phyloP scores from a whole-genome alignment of 2,888 invertebrate species.

The Orchestes rusci region DNA sequence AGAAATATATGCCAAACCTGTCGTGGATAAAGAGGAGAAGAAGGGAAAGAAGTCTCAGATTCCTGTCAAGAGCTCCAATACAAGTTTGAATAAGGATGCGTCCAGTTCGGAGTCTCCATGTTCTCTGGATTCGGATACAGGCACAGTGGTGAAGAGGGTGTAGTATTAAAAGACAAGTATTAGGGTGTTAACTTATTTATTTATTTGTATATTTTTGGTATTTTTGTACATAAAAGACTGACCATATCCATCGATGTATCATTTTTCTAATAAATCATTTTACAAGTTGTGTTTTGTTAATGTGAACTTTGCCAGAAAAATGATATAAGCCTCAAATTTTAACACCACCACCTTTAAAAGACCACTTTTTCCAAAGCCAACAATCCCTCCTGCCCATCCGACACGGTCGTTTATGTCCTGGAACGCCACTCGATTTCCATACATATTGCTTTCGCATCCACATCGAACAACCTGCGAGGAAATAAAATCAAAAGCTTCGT shows the following conservation, averaged over 20 bases:
- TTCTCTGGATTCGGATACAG: conserved; percentile 43
- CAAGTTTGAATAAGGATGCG: conserved; percentile 33
- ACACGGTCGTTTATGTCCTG: too few species aligned
- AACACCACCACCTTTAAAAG: too few species aligned
- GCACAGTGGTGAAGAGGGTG: conserved; percentile 41
- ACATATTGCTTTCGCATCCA: conserved; percentile 40
- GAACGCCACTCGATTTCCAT: conserved; percentile 34
- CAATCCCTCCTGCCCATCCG: too few species aligned
- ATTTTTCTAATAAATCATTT: too few species aligned
- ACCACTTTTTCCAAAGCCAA: too few species aligned
- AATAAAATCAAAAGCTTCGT: conserved; percentile 13
- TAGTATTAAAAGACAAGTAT: conserved; percentile 16
- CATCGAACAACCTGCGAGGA: conserved; percentile 17
- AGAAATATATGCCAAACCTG: conserved; percentile 19
- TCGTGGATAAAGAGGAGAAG: neutral
- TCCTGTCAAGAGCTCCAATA: conserved; percentile 35
- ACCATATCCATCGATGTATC: too few species aligned
- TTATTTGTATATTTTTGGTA: conserved; percentile 5
- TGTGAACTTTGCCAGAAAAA: too few species aligned
- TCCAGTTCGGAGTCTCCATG: conserved; percentile 51
- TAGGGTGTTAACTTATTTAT: neutral
- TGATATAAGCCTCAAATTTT: too few species aligned
- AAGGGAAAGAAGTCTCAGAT: conserved; percentile 37
- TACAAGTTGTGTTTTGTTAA: too few species aligned
- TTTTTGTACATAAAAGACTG: neutral